phyloP scores from a whole-genome alignment of 2,797 vertebrate genomes.

The Gadopsis bispinosus region DNA sequence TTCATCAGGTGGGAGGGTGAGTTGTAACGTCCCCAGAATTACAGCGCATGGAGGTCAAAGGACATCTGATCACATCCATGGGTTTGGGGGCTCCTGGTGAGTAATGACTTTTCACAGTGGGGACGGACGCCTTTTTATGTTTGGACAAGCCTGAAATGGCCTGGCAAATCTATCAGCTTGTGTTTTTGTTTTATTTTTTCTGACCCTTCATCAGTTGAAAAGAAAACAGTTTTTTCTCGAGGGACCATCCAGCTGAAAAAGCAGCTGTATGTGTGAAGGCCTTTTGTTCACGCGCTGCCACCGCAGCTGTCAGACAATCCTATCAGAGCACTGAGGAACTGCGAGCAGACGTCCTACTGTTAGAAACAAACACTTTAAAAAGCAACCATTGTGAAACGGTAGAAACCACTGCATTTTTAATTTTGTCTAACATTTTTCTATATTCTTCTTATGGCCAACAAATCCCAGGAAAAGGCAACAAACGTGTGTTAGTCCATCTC shows the following conservation, averaged over 20 bases:
- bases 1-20: constrained; percentile 73
- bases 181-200: constrained; percentile 21
- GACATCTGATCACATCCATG: constrained; percentile 89
- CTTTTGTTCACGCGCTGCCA: constrained; percentile 57
- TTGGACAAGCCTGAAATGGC: constrained; percentile 49
- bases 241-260: constrained; percentile 59
- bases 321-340: constrained; percentile 35
- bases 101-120: constrained; percentile 39
- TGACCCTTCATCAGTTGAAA: constrained; percentile 37
- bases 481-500: neutral
- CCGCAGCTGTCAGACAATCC: constrained; percentile 66
- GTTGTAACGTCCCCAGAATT: constrained; percentile 67
- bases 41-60: constrained; percentile 90
- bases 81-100: constrained; percentile 89
- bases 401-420: neutral
- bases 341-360: constrained; percentile 20
- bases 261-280: constrained; percentile 62
- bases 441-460: neutral
- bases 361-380: constrained; percentile 6
- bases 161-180: constrained; percentile 28
- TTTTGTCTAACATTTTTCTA: neutral
- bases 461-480: neutral
- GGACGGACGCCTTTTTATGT: constrained; percentile 12
- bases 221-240: constrained; percentile 57
- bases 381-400: neutral